Evolutionary conservation across 2,888 invertebrate species (phyloP), one percentile per base, ranked within the genome.

Genomic region (Drosophila prolongata): DNA sequence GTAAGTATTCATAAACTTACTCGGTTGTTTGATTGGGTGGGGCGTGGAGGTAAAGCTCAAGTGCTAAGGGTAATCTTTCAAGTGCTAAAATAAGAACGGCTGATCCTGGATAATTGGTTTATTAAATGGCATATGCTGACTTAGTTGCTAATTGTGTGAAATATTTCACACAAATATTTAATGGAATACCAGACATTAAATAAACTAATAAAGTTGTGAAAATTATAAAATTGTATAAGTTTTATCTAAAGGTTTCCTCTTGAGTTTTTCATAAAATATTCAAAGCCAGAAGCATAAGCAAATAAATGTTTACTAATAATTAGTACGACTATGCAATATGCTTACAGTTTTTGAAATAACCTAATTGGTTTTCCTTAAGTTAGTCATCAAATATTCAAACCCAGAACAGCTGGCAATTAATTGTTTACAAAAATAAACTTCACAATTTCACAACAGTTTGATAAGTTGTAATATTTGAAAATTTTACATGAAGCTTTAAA

Each of bases 31-130:
- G 34, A 46, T 53, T 67, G 38, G 54, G 34, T 46, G 44, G 34
- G 38, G 53, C 34, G 16, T 19, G 34, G 10, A 34, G 44, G 53
- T 53, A 34, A 65, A 52, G 53, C 44, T 53, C 46, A 68, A 65
- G 65, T 46, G 16, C 14, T 66, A 38, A 14, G 19, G 53, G 1
- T 46, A 53, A 52, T 65, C 65, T 65, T 16, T 52, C 11, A 19
- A 64, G 40, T 14, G 47, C 40, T 49, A 42, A 14, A 16, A 11
- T 42, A 40, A 27, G 64, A 64, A 16, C 38, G 38, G 11, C 30
- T 19, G 61, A 61, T 62, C 62, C 62, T 16, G 60, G 44, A 62
- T 57, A 59, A 59, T 14, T 30, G 13, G 8, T 56, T 11, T n/a
- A 44, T 37, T 30, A 5, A 8, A 14, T 38, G 16, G 14, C 14